Base-by-base conservation (phyloP, 2,113 vertebrate species). In the Podarcis muralis region DNA sequence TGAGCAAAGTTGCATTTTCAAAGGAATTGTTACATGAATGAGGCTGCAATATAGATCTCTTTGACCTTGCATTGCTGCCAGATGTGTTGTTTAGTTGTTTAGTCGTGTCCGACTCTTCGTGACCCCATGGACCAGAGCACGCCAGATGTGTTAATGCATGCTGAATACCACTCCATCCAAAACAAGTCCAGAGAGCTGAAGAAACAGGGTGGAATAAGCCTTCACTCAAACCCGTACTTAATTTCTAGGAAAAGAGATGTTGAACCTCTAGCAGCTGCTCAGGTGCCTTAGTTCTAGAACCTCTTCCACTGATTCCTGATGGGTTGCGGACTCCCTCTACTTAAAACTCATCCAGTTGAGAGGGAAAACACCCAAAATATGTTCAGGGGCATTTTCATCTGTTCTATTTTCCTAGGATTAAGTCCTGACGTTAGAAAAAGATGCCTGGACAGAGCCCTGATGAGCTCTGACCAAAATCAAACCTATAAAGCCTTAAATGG, bases 11-110 rank as follows among this genome's bases (percentile, higher is more conserved):
- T 68, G 25, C 62, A 20, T 77, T 68, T 32, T 2, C 72, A 30
- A 68, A 68, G 57, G 72, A 57, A 32, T 48, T 7, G 23, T 76
- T 62, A 27, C 77, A 8, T 35, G 75, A 37, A 84, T 69, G n/a
- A 78, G 27, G 43, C 16, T 78, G 22, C 12, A 35, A 6, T 35
- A 25, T 62, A 65, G 80, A 65, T 83, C 71, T 76, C 59, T 83
- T 66, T 66, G 81, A 77, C 81, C 72, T 37, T 88, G 30, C 37
- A 7, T 88, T 76, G 35, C 40, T 65, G 69, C 53, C 86, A 87
- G 71, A 75, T 87, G 69, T 43, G 35, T 43, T 43, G 43, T 43
- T 43, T 43, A 43, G 40, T 43, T 6, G 40, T 7, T 43, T 43
- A 43, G 43, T 43, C 6, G 43, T 43, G 43, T 43, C 43, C 43